Conservation (phyloP, 2,113 vertebrate genomes). For the Bagarius yarrelli region DNA sequence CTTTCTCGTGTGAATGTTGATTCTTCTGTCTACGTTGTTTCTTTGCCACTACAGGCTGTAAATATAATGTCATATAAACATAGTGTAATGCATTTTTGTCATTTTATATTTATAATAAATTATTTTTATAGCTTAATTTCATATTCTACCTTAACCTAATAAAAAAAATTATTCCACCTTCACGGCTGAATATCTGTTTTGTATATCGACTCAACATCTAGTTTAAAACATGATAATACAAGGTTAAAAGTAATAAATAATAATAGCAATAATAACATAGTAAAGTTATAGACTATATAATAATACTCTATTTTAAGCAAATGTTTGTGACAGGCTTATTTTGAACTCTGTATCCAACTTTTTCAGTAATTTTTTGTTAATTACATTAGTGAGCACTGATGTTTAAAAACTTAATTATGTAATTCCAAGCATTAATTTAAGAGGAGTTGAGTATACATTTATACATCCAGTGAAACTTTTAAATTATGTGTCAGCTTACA, state of each 20-base stretch:
- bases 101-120: neutral
- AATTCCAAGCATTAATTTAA: neutral
- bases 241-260: too few relatives aligned
- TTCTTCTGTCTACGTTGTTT: neutral
- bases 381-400: too few relatives aligned
- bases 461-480: neutral
- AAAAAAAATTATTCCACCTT: too few relatives aligned
- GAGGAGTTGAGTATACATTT: neutral
- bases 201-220: too few relatives aligned
- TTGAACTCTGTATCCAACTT: too few relatives aligned
- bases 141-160: neutral
- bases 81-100: too few relatives aligned
- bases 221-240: neutral
- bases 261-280: neutral
- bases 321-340: neutral
- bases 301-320: neutral
- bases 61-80: neutral
- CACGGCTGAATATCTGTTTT: too few relatives aligned
- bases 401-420: neutral
- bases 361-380: too few relatives aligned
- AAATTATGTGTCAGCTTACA: conserved; percentile 18
- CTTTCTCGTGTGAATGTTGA: neutral
- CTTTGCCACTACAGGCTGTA: neutral
- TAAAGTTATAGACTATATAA: neutral
- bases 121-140: neutral